Conservation (phyloP, 2,113 vertebrate genomes). For the Elephas maximus region DNA sequence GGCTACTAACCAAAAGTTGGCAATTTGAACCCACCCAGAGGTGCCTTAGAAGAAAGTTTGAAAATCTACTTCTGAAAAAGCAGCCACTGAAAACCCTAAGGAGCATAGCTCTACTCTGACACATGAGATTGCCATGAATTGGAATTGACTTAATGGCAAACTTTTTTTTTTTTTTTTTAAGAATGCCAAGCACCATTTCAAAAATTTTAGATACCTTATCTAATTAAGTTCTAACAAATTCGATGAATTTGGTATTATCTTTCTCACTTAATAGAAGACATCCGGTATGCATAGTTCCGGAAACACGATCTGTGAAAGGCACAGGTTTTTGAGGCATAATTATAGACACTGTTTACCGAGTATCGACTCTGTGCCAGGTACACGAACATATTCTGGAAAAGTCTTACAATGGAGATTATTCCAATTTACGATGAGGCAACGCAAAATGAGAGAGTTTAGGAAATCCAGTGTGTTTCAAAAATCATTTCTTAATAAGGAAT, state of each 20-base stretch:
- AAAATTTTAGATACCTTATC: neutral
- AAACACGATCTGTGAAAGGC: neutral
- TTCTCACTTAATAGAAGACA: neutral
- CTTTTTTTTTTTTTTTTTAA: neutral
- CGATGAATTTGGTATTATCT: constrained; percentile 34
- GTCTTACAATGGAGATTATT: neutral
- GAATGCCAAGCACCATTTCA: neutral
- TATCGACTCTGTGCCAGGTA: too few relatives aligned
- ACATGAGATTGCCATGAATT: too few relatives aligned
- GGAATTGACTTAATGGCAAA: too few relatives aligned
- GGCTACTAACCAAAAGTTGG: too few relatives aligned
- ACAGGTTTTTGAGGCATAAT: neutral
- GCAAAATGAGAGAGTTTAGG: neutral
- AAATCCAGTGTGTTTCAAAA: neutral
- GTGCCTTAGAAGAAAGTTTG: too few relatives aligned
- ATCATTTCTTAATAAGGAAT: neutral
- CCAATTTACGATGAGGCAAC: neutral
- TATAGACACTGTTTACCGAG: neutral
- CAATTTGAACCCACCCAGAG: too few relatives aligned
- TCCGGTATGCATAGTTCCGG: neutral
- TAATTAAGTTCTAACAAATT: neutral
- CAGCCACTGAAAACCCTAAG: too few relatives aligned
- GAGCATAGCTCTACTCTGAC: too few relatives aligned
- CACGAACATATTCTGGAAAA: neutral
- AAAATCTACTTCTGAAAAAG: too few relatives aligned